Conservation (phyloP, 2,113 vertebrate species). For the Hydrolagus affinis region DNA sequence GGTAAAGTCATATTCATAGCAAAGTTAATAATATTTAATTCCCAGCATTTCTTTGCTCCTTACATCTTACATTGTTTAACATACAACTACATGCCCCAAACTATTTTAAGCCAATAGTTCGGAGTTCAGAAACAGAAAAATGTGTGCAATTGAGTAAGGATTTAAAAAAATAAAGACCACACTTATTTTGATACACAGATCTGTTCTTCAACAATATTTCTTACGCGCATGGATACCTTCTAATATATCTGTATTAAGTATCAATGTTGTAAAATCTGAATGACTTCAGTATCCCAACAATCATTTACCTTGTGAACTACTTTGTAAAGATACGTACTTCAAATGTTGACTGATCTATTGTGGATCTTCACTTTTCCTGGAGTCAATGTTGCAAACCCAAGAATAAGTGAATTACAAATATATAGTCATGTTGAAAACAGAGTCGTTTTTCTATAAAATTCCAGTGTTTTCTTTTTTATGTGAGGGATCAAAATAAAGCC, state of each 20-base stretch:
- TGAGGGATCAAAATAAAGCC: neutral
- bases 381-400: too few species aligned
- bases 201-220: neutral
- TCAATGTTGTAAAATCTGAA: neutral
- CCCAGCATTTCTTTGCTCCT: neutral
- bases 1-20: neutral
- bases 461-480: neutral
- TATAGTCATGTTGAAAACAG: neutral
- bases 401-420: neutral
- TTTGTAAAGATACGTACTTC: too few species aligned
- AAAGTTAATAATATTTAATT: neutral
- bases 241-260: neutral
- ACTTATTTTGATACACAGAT: neutral
- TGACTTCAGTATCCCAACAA: too few species aligned
- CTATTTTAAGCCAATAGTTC: neutral
- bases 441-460: neutral
- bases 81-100: neutral
- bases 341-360: too few species aligned
- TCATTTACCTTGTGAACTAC: too few species aligned
- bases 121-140: neutral
- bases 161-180: neutral
- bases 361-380: too few species aligned
- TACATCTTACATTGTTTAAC: neutral
- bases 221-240: neutral
- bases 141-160: neutral